Evolutionary conservation across 2,797 vertebrate species (phyloP).

Genomic region (Trematomus bernacchii): DNA sequence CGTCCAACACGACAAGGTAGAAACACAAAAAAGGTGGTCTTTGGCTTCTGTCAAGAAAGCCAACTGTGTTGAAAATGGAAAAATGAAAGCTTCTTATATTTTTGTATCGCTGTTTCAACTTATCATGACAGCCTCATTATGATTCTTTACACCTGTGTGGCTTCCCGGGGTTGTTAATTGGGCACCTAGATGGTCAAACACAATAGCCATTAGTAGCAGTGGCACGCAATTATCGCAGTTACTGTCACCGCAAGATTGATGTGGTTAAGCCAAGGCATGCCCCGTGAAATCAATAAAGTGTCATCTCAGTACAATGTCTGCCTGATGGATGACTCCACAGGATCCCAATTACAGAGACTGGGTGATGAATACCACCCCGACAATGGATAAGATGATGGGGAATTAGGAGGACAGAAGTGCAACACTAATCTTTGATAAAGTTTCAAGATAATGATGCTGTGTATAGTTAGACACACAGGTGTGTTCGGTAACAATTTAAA

Average conservation of each 20-base stretch:
- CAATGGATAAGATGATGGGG: constrained; percentile 69
- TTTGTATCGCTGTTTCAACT: constrained; percentile 31
- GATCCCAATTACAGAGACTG: constrained; percentile 76
- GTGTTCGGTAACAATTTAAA: neutral
- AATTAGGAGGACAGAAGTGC: constrained; percentile 65
- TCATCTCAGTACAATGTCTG: constrained; percentile 74
- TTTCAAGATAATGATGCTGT: constrained; percentile 46
- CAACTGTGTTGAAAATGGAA: constrained; percentile 37
- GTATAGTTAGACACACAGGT: constrained; percentile 2
- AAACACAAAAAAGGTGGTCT: constrained; percentile 8
- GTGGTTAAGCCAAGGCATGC: constrained; percentile 66
- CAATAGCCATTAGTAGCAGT: constrained; percentile 68
- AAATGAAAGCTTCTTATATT: constrained; percentile 34
- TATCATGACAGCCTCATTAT: constrained; percentile 56
- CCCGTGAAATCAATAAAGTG: constrained; percentile 82
- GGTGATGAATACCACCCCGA: constrained; percentile 69
- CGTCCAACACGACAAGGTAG: constrained; percentile 2
- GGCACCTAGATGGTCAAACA: constrained; percentile 71
- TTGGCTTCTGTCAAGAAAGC: constrained; percentile 39
- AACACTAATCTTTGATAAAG: constrained; percentile 59
- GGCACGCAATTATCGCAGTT: constrained; percentile 68
- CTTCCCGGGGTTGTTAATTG: constrained; percentile 67
- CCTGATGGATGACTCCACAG: constrained; percentile 78
- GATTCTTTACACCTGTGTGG: constrained; percentile 66
- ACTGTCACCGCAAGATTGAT: constrained; percentile 80